These are phyloP conservation scores for Chinchilla lanigera DNA, from an alignment of 2,113 vertebrate species.

Conservation along the genomic window DNA sequence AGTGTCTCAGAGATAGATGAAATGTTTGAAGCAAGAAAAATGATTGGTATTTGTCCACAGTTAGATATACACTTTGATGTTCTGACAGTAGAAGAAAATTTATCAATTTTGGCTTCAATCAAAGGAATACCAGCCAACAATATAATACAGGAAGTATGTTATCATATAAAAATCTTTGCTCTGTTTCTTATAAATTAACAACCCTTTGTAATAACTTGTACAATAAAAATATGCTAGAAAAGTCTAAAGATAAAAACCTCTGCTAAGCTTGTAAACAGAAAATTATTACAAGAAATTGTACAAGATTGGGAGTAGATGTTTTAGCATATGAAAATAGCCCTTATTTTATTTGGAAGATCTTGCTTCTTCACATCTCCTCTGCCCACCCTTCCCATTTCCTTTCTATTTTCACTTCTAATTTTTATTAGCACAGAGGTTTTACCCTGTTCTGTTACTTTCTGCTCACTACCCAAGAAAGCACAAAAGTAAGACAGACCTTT, in stretches of 20 bases:
- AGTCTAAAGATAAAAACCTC: constrained; percentile 32
- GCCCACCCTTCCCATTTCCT: neutral
- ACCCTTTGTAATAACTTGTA: neutral
- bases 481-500: neutral
- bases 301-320: neutral
- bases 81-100: constrained; percentile 96
- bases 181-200: constrained; percentile 39
- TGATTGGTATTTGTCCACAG: constrained; percentile 97
- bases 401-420: no score
- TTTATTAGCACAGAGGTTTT: neutral
- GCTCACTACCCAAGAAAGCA: neutral
- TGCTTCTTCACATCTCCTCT: neutral
- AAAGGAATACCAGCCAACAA: constrained; percentile 94
- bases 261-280: neutral
- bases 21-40: constrained; percentile 93
- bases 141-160: constrained; percentile 91
- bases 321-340: neutral
- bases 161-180: neutral
- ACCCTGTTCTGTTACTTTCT: neutral
- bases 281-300: neutral
- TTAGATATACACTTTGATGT: constrained; percentile 97
- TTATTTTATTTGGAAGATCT: neutral
- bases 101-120: constrained; percentile 95
- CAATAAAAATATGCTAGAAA: constrained; percentile 42
- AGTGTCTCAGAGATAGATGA: constrained; percentile 94